Evolutionary conservation across 2,113 vertebrate genomes (phyloP).

Genomic region (Procavia capensis): DNA sequence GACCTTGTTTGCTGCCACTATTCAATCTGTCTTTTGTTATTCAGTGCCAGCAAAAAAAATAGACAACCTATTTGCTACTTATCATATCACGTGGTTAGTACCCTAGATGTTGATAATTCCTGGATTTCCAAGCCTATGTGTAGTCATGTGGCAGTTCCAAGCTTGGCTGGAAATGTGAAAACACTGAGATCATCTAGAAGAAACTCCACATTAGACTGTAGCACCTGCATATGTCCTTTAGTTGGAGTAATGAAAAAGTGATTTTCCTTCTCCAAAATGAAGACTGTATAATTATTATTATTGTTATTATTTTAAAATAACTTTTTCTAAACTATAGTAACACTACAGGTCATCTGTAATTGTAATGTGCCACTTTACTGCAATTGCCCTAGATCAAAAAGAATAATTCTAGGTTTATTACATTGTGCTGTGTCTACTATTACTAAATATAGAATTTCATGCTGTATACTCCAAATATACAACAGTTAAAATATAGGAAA

Average conservation of each 20-base stretch:
- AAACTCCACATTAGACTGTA: neutral
- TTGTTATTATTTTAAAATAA: slow-evolving; percentile 39
- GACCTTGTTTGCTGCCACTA: slow-evolving; percentile 32
- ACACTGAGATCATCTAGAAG: slow-evolving; percentile 54
- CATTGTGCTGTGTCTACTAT: slow-evolving; percentile 26
- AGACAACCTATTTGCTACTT: neutral
- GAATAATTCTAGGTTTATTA: slow-evolving; percentile 74
- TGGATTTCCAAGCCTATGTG: neutral
- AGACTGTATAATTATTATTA: slow-evolving; percentile 49
- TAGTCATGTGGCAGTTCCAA: slow-evolving; percentile 9
- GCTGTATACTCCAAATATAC: neutral
- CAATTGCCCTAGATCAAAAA: slow-evolving; percentile 64
- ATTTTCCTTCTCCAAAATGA: slow-evolving; percentile 70
- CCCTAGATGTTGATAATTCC: neutral
- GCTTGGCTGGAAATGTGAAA: slow-evolving; percentile 63
- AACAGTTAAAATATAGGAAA: neutral
- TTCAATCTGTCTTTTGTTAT: slow-evolving; percentile 52
- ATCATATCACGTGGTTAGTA: slow-evolving; percentile 37
- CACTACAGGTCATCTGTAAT: slow-evolving; percentile 73
- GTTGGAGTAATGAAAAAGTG: slow-evolving; percentile 29
- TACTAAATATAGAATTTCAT: slow-evolving; percentile 58
- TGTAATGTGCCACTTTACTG: slow-evolving; percentile 73
- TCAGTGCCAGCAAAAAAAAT: slow-evolving; percentile 3
- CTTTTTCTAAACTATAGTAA: slow-evolving; percentile 73
- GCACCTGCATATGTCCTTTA: slow-evolving; percentile 55